phyloP scores from a whole-genome alignment of 2,113 vertebrate species.

The Bungarus multicinctus region DNA sequence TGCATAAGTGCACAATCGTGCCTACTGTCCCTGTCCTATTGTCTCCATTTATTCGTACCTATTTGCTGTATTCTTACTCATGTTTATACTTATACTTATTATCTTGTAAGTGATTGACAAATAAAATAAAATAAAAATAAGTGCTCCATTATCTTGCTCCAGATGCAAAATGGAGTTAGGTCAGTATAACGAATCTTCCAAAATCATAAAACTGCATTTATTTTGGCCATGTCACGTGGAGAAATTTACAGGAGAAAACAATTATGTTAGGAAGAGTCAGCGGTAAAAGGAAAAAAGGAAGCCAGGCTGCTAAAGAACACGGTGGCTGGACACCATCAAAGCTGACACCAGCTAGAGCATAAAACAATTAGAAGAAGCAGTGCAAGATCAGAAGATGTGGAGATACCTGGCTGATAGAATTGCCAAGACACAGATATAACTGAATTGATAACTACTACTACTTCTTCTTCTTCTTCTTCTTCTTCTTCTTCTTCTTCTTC shows the following conservation, averaged over 20 bases:
- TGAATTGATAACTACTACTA: not conserved
- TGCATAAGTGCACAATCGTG: too few relatives aligned
- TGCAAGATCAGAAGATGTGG: not conserved
- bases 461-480: too few relatives aligned
- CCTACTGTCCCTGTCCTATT: too few relatives aligned
- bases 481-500: too few relatives aligned
- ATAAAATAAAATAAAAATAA: too few relatives aligned
- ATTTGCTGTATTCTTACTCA: too few relatives aligned
- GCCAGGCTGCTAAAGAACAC: not conserved
- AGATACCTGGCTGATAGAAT: not conserved
- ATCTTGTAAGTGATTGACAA: too few relatives aligned
- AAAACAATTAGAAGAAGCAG: not conserved
- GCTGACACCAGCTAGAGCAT: not conserved
- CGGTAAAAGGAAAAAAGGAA: too few relatives aligned
- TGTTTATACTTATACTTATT: too few relatives aligned
- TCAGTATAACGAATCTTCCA: not conserved
- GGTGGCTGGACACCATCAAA: not conserved
- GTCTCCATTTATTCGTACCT: too few relatives aligned
- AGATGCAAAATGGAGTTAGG: not conserved
- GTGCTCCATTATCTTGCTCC: accelerated
- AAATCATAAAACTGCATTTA: not conserved
- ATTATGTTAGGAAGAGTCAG: not conserved
- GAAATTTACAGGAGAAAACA: not conserved
- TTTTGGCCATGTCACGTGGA: not conserved
- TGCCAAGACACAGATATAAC: not conserved